A percentile compares a stretch with the other conserved stretches of the same genome.
Evolutionary conservation across 2,113 vertebrate genomes (phyloP).

Genomic region (Nerophis lumbriciformis): DNA sequence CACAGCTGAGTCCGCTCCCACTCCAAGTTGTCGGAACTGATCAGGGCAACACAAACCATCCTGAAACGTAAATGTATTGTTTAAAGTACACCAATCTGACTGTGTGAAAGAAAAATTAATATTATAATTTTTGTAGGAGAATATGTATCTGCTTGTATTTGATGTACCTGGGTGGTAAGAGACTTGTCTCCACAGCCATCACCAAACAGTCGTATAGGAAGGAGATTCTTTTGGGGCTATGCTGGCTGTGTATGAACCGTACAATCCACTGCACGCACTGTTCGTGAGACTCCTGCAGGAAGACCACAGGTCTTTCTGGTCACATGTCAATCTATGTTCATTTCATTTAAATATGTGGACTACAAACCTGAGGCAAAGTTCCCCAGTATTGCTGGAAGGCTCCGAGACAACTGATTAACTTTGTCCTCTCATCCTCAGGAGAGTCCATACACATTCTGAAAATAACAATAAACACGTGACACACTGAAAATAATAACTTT

Average conservation of each 20-base stretch:
- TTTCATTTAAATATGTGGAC: not conserved
- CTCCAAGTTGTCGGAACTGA: conserved; percentile 89
- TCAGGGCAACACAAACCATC: conserved; percentile 92
- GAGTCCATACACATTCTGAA: conserved; percentile 97
- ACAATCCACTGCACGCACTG: conserved; percentile 98
- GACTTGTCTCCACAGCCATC: conserved; percentile 92
- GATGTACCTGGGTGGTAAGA: conserved; percentile 86
- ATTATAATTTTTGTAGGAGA: not conserved
- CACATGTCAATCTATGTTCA: not conserved
- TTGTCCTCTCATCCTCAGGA: conserved; percentile 92
- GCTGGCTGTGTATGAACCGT: conserved; percentile 91
- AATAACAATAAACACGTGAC: conserved; percentile 9
- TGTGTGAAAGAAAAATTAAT: not conserved
- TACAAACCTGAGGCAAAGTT: conserved; percentile 85
- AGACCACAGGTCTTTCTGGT: not conserved
- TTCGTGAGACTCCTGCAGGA: conserved; percentile 88
- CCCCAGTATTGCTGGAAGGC: conserved; percentile 93
- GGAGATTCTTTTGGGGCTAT: conserved; percentile 96
- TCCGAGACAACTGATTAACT: conserved; percentile 89
- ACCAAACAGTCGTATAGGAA: conserved; percentile 97
- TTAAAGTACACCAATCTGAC: not conserved
- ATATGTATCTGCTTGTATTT: not conserved
- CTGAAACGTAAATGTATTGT: conserved; percentile 53
- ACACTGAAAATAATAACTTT: no score
- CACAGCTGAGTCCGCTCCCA: conserved; percentile 97